Evolutionary conservation across 2,888 invertebrate species (phyloP), one percentile per base, ranked within the genome.

Genomic region (Acanthosepion lycidas): DNA sequence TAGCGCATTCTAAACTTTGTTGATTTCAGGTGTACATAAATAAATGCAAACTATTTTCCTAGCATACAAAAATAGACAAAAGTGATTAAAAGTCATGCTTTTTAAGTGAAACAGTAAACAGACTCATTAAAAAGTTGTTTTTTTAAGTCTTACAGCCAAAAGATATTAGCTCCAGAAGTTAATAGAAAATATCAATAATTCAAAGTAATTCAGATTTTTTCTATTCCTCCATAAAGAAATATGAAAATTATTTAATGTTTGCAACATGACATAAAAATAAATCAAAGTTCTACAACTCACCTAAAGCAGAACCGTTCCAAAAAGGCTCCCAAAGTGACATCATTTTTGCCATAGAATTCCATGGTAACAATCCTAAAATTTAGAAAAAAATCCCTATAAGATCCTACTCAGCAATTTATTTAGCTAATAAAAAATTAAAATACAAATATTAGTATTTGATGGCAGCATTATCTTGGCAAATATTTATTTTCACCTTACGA

Each of bases 341-440:
- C 99, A 97, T 99, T 99, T 49, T 98, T 98, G 0, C 99, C 99
- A 97, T 99, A 99, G 98, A 99, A 98, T 97, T 99, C 98, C 99
- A 99, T 99, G 94, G 98, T 98, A 0, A 99, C 98, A 94, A 99
- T 98, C 98, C 98, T 98, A 96, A 93, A n/a, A 53, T 93, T 51
- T 26, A 93, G 6, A 93, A 48, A 23, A 91, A 92, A 48, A 92
- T 23, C 20, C 20, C 12, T 33, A 92, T 92, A 23, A 92, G 26
- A 92, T 92, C 42, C 23, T 92, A 26, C 23, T 23, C 9, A 92
- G 48, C 48, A 33, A 59, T 23, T 59, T 59, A 23, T 59, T 59
- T 23, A 59, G 26, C 59, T 15, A 18, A 55, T 15, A 18, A 55
- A 55, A 55, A 18, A 55, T 53, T 15, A 53, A 53, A 53, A 42